phyloP scores from a whole-genome alignment of 2,113 vertebrate genomes.

The Aramus guarauna region DNA sequence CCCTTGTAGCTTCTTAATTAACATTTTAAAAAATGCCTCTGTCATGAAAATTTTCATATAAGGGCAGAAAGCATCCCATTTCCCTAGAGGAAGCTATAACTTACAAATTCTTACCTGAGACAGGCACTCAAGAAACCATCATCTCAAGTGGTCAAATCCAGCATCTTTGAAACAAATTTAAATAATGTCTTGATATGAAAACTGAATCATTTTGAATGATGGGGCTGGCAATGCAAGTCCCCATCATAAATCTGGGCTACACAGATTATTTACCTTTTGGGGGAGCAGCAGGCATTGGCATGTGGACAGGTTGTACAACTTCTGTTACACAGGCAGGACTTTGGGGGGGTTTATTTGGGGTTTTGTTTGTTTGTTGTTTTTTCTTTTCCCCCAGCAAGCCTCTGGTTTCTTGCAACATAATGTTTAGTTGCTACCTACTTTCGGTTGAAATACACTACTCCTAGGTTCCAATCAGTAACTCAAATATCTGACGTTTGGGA shows the following conservation, averaged over 20 bases:
- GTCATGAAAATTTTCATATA: background rate
- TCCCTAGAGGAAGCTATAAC: background rate
- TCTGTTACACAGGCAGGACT: background rate
- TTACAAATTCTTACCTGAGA: background rate
- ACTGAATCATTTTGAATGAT: background rate
- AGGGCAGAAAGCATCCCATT: background rate
- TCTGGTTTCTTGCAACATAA: background rate
- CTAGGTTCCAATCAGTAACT: background rate
- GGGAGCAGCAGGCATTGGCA: background rate
- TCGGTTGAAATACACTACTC: background rate
- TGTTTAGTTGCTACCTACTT: background rate
- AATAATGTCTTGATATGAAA: background rate
- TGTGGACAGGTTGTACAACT: background rate
- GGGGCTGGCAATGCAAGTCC: background rate
- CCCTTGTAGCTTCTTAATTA: slow-evolving; percentile 3
- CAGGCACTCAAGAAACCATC: background rate
- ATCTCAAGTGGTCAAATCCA: background rate
- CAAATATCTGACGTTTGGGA: background rate
- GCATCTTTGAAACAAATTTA: background rate
- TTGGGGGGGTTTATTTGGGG: too few species aligned
- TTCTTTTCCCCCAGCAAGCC: background rate
- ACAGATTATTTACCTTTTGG: background rate
- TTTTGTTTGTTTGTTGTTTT: background rate
- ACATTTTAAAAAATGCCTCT: slow-evolving; percentile 17
- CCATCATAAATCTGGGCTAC: background rate